Evolutionary conservation across 2,888 invertebrate genomes (phyloP), one percentile per base, ranked within the genome.

Genomic region (Baccha elongata): DNA sequence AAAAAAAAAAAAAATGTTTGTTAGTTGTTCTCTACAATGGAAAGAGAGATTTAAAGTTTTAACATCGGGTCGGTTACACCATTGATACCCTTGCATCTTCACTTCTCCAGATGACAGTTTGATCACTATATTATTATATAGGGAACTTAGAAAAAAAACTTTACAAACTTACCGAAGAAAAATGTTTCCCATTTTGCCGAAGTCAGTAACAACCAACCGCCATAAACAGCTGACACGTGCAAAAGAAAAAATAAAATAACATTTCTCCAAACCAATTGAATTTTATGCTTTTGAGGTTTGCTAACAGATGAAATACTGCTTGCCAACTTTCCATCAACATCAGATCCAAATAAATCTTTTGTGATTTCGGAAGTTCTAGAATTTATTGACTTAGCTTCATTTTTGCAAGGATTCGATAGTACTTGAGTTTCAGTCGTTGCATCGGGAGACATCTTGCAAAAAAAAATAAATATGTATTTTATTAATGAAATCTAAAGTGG

Each of bases 381-480:
- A n/a, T 23, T 40, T 15, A 8, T 2, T 0, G 11, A 11, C 15
- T 58, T 15, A 53, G 13, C 19, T 21, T 53, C 10, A 1, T 7
- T 8, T 52, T 29, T 10, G n/a, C 52, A 40, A 13, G 13, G 13
- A 5, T 1, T 8, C 15, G 13, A 11, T 5, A 4, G 6, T 7
- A 13, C 3, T 15, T 11, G 52, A 10, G 29, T 52, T 32, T n/a
- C 2, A 11, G 2, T 58, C 15, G 40, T 40, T 11, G 58, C 58
- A 23, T 58, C 40, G 10, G 58, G 58, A 15, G 58, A 15, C 58
- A 58, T 58, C 23, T 40, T 17, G 29, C 29, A 7, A 32, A 7
- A 32, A n/a, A n/a, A n/a, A n/a, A n/a, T n/a, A n/a, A n/a, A n/a
- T n/a, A n/a, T n/a, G n/a, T n/a, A n/a, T n/a, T n/a, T n/a, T n/a